phyloP scores from a whole-genome alignment of 2,888 invertebrate genomes.

The Mylabris sibirica region DNA sequence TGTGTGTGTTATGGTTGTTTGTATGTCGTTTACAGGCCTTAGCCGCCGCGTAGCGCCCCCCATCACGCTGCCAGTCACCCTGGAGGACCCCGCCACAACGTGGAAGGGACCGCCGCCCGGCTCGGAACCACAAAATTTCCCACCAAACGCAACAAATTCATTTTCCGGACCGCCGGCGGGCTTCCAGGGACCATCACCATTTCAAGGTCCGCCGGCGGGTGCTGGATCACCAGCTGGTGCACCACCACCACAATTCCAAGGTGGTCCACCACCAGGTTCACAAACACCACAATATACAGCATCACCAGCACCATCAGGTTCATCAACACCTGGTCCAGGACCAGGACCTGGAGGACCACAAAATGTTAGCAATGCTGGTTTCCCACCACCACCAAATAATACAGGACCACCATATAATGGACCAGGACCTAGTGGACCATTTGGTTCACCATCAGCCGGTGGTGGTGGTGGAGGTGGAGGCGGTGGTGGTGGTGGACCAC shows the following conservation, averaged over 20 bases:
- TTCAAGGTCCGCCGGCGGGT: constrained; percentile 75
- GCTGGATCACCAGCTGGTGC: constrained; percentile 80
- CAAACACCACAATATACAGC: constrained; percentile 85
- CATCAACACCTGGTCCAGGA: constrained; percentile 76
- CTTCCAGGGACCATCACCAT: constrained; percentile 66
- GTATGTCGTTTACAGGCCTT: constrained; percentile 70
- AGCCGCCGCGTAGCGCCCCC: constrained; percentile 78
- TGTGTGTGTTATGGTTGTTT: constrained; percentile 20
- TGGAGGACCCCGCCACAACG: constrained; percentile 77
- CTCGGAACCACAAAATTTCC: constrained; percentile 72
- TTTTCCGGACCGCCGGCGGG: constrained; percentile 68
- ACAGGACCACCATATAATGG: constrained; percentile 72
- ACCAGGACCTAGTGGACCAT: constrained; percentile 68
- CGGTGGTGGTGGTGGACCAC: constrained; percentile 58
- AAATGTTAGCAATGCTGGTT: constrained; percentile 64
- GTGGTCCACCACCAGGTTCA: constrained; percentile 75
- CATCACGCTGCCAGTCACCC: constrained; percentile 74
- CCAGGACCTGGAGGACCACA: constrained; percentile 66
- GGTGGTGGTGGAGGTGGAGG: neutral
- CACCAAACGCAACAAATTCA: constrained; percentile 68
- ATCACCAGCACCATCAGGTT: constrained; percentile 83
- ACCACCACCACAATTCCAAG: constrained; percentile 72
- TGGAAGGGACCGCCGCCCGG: constrained; percentile 81
- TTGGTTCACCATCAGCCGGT: constrained; percentile 72
- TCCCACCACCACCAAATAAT: constrained; percentile 68